Conservation (phyloP, 2,113 vertebrate species). For the Semnornis frantzii region DNA sequence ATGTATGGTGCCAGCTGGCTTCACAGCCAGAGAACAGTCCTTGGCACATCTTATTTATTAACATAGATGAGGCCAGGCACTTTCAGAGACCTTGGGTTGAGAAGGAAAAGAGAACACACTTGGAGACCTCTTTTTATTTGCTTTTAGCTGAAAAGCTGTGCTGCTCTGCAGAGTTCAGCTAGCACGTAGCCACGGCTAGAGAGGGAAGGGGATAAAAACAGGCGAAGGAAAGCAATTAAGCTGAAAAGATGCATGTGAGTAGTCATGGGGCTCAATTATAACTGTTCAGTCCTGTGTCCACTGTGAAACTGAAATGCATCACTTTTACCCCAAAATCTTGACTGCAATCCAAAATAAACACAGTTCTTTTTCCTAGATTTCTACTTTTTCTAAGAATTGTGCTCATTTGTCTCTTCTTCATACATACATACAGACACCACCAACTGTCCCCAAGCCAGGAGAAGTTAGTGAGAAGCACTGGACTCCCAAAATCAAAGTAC, state of each 20-base stretch:
- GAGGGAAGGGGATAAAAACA: neutral
- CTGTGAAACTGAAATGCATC: neutral
- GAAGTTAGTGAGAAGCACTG: neutral
- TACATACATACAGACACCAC: neutral
- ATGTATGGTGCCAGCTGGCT: neutral
- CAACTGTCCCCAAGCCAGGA: neutral
- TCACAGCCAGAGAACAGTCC: constrained; percentile 9
- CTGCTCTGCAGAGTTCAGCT: neutral
- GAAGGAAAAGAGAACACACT: neutral
- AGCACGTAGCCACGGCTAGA: neutral
- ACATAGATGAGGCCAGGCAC: neutral
- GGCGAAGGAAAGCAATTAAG: neutral
- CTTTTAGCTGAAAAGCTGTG: neutral
- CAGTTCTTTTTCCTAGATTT: neutral
- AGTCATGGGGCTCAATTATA: neutral
- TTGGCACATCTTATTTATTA: neutral
- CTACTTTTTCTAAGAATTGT: neutral
- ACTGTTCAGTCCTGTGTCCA: neutral
- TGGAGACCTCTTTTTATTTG: neutral
- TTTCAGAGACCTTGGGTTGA: neutral
- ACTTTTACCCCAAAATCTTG: neutral
- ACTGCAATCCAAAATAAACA: neutral
- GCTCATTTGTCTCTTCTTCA: neutral
- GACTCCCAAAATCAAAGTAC: neutral
- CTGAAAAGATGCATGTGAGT: neutral